phyloP scores from a whole-genome alignment of 1,140 invertebrate species.

The Conus ventricosus region DNA sequence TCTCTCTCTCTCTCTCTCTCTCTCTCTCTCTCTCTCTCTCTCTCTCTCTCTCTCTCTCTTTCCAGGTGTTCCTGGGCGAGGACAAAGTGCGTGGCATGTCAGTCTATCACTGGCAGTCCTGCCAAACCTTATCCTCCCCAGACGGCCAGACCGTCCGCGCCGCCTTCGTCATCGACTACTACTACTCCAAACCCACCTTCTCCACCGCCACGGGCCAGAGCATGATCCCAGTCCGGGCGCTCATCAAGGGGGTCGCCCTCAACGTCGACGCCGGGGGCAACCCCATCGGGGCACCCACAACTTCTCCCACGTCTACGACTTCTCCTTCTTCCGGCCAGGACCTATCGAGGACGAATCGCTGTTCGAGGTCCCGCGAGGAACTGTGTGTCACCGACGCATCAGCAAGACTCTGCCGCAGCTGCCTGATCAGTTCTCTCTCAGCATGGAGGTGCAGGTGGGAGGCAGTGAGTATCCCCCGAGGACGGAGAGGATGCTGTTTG shows the following conservation, averaged over 20 bases:
- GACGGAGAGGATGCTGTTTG: conserved; percentile 17
- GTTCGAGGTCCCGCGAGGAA: conserved; percentile 21
- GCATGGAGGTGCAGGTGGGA: conserved; percentile 17
- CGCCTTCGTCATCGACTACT: conserved; percentile 26
- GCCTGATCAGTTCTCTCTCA: conserved; percentile 30
- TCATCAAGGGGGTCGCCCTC: conserved; percentile 23
- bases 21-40: no score
- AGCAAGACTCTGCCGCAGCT: conserved; percentile 23
- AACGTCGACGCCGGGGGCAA: conserved; percentile 19
- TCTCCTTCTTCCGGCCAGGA: conserved; percentile 31
- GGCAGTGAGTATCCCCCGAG: background rate
- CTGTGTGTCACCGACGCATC: background rate
- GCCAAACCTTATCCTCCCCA: conserved; percentile 13
- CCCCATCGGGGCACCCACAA: conserved; percentile 12
- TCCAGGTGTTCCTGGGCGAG: background rate
- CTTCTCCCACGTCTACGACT: conserved; percentile 36
- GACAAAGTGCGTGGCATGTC: conserved; percentile 4
- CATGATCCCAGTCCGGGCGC: conserved; percentile 17
- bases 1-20: no score
- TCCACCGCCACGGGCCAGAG: background rate
- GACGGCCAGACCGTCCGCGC: background rate
- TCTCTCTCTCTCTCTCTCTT: background rate
- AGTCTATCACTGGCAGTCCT: conserved; percentile 33
- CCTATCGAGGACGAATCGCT: background rate
- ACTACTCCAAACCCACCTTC: conserved; percentile 17